Evolutionary conservation across 2,888 invertebrate genomes (phyloP).

Genomic region (Euclidia mi): DNA sequence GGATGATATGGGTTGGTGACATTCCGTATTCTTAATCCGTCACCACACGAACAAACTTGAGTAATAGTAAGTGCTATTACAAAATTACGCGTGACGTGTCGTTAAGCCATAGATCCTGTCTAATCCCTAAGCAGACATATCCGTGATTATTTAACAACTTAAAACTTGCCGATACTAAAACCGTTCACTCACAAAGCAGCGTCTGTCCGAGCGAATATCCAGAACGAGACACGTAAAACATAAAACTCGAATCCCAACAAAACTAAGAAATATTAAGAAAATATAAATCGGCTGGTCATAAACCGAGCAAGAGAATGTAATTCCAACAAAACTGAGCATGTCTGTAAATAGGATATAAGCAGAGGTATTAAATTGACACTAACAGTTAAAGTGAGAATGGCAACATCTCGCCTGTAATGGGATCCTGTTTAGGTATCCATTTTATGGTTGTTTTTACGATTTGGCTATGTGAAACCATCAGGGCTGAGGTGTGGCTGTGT

Average conservation of each 20-base stretch:
- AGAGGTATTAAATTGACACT: constrained; percentile 63
- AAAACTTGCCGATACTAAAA: no score
- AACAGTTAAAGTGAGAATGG: constrained; percentile 67
- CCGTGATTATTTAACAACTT: no score
- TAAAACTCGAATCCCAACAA: constrained; percentile 9
- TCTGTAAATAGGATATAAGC: constrained; percentile 71
- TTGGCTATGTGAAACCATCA: constrained; percentile 56
- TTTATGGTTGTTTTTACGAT: constrained; percentile 81
- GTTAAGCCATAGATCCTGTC: no score
- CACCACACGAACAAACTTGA: no score
- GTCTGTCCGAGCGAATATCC: no score
- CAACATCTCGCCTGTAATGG: constrained; percentile 62
- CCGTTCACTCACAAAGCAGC: no score
- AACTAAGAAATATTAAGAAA: constrained; percentile 37
- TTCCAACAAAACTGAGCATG: constrained; percentile 50
- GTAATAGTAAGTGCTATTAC: no score
- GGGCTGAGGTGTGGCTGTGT: constrained; percentile 38
- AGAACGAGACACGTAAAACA: no score
- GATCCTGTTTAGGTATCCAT: constrained; percentile 72
- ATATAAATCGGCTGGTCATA: constrained; percentile 44
- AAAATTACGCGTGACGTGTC: no score
- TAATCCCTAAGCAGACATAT: no score
- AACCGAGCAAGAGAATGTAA: constrained; percentile 52
- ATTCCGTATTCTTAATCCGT: no score
- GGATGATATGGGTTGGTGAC: no score